phyloP scores from a whole-genome alignment of 1,140 invertebrate species.

The Drosophila arawakana region DNA sequence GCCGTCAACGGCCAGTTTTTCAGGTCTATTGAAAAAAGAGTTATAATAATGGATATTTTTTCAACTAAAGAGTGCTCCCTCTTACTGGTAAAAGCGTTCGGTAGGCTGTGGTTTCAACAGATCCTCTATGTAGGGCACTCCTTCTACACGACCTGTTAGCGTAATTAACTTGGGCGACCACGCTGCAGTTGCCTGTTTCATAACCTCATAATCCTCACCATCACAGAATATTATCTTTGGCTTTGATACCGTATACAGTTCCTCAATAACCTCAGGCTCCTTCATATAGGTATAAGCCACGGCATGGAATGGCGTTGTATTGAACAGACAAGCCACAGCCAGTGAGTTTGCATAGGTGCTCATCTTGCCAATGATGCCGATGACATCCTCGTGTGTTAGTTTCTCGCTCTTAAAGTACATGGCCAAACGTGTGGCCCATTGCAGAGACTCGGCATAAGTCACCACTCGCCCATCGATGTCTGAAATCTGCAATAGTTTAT shows the following conservation, averaged over 20 bases:
- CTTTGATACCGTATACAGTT: slow-evolving; percentile 56
- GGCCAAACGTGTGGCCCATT: slow-evolving; percentile 57
- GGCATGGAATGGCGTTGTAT: slow-evolving; percentile 65
- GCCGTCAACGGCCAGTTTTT: slow-evolving; percentile 23
- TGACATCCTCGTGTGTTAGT: slow-evolving; percentile 58
- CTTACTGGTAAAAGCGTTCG: slow-evolving; percentile 58
- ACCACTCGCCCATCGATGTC: slow-evolving; percentile 57
- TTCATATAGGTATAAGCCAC: slow-evolving; percentile 61
- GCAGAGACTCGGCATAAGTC: slow-evolving; percentile 55
- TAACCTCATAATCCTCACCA: slow-evolving; percentile 51
- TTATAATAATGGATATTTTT: background rate
- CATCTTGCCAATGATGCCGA: slow-evolving; percentile 64
- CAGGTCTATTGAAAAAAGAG: slow-evolving; percentile 30
- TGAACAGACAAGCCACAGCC: slow-evolving; percentile 59
- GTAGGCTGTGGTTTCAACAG: slow-evolving; percentile 50
- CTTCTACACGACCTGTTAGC: slow-evolving; percentile 62
- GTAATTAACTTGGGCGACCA: slow-evolving; percentile 62
- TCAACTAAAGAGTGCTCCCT: background rate
- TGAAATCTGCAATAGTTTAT: slow-evolving; percentile 38
- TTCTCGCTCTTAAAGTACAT: slow-evolving; percentile 56
- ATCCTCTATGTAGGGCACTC: slow-evolving; percentile 55
- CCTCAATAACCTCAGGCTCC: slow-evolving; percentile 53
- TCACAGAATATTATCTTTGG: slow-evolving; percentile 79
- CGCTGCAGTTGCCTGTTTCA: slow-evolving; percentile 54
- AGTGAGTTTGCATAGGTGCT: slow-evolving; percentile 60